Evolutionary conservation across 2,797 vertebrate species (phyloP), one percentile per base, ranked within the genome.

Genomic region (Falco naumanni): DNA sequence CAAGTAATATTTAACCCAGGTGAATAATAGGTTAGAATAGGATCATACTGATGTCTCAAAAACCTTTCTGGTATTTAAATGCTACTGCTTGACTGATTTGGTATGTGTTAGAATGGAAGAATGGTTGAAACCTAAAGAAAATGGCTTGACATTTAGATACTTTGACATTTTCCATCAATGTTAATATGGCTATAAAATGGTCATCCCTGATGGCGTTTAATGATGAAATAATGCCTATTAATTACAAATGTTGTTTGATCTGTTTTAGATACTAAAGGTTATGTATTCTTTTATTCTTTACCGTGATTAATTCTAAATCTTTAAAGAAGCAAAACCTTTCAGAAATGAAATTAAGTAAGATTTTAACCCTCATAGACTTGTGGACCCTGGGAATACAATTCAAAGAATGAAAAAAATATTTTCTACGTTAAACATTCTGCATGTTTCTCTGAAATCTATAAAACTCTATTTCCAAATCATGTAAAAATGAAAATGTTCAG

Each of bases 241-340:
- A 97, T 98, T 96, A 85, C 39, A 95, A 96, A 96, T 91, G 70
- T 96, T 97, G 82, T 95, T 88, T 93, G 93, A 97, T 93, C 85
- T 95, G 29, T 66, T 97, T 97, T 93, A 91, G 72, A 92, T 93
- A 77, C 72, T 95, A 97, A 98, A 98, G 90, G 94, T 98, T 96
- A 96, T 66, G 57, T 92, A 72, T 95, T 91, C 39, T 87, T 97
- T 93, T 61, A 93, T 94, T 96, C 86, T 76, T 85, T 56, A 51
- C 60, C 80, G 54, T 96, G 60, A 97, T 93, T 96, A 96, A 93
- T 93, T 95, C 34, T 91, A 92, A 97, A 70, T 77, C 89, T 94
- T 45, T 22, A 84, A 50, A 85, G 72, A 96, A 94, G 41, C 17
- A 92, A 79, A 96, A 91, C 48, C 47, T 96, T 96, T 96, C 76